Base-by-base conservation (phyloP, 2,797 vertebrate genomes). In the Poecilia picta region DNA sequence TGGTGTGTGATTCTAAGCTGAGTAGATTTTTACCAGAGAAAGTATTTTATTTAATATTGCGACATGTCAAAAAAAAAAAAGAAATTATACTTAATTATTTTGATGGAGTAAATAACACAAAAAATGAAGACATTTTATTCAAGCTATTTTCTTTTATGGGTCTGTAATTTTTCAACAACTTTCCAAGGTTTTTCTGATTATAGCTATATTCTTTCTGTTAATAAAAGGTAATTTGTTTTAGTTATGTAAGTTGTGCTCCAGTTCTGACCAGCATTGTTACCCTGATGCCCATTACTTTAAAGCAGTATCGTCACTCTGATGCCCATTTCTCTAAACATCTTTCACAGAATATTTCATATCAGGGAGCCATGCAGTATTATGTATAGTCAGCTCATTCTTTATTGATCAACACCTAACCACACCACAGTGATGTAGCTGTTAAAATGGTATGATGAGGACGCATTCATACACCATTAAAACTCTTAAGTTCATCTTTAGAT, bases 31-130 rank as follows among this genome's bases (percentile, higher is more conserved):
- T 87, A 87, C 73, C 84, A 90, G 73, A 91, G 66, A 73, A 25
- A 72, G 79, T 92, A 92, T 93, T 90, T 88, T 88, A 78, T 85
- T 83, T 88, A 84, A 86, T 83, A 7, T 77, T 85, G 78, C 85
- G 80, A 85, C 83, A 86, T 87, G 82, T 89, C n/a, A 89, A 81
- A 80, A 41, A 55, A 80, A 41, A 55, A 20, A 49, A 47, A 18
- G 18, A 49, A 55, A 12, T 73, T 74, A 75, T 83, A 83, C 85
- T 81, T 72, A 85, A 81, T 45, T 78, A 43, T 74, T 59, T n/a
- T 23, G 16, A 55, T 70, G 46, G 23, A 81, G 28, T 62, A 28
- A 79, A 73, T 5, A 76, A 75, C 51, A 74, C 6, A 73, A 18
- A 41, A 72, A 81, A 28, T 55, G 2, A 28, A 13, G 72, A 66